Percentiles rank a stretch among this genome's conserved stretches.
Evolutionary conservation across 2,888 invertebrate genomes (phyloP).

Genomic region (Chaetoderma sp.): DNA sequence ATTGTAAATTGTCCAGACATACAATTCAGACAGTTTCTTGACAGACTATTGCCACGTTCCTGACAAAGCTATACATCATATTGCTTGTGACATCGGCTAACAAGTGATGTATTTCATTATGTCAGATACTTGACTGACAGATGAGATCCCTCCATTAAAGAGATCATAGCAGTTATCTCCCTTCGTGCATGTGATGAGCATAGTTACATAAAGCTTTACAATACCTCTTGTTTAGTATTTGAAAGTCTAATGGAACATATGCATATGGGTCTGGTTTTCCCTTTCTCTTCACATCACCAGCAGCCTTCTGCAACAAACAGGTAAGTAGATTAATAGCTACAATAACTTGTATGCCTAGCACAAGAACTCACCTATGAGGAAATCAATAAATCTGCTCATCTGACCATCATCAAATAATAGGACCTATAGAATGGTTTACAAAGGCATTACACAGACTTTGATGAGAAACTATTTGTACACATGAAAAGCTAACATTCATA

Average conservation of each 20-base stretch:
- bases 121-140: background rate
- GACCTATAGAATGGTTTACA: background rate
- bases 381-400: background rate
- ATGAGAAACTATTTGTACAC: too few species aligned
- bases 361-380: background rate
- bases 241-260: slow-evolving; percentile 85
- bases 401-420: background rate
- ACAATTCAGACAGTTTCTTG: too few species aligned
- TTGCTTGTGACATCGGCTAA: background rate
- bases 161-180: too few species aligned
- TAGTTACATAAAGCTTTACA: too few species aligned
- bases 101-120: background rate
- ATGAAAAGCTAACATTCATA: too few species aligned
- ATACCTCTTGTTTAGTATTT: slow-evolving; percentile 86
- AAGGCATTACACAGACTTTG: background rate
- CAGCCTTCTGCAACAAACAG: slow-evolving; percentile 76
- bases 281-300: slow-evolving; percentile 85
- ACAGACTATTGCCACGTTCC: too few species aligned
- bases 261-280: slow-evolving; percentile 91
- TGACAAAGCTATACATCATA: too few species aligned
- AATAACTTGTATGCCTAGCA: background rate
- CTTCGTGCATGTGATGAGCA: too few species aligned
- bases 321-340: background rate
- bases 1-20: too few species aligned
- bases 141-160: background rate